These are phyloP conservation scores for Panthera uncia DNA, from an alignment of 2,113 vertebrate genomes.

Conservation along the genomic window DNA sequence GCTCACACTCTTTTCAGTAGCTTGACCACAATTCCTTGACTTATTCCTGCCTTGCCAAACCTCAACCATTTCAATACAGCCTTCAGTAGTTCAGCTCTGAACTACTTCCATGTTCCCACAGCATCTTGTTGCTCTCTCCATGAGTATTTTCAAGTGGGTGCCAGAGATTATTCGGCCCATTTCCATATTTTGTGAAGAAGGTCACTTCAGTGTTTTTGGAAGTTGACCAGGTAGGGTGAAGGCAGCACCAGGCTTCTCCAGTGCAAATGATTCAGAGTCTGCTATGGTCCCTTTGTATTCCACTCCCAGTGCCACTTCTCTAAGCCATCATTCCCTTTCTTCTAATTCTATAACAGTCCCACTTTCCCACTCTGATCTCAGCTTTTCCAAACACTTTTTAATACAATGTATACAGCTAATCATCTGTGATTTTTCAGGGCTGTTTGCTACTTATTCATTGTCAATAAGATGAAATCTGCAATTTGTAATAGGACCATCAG, in stretches of 20 bases:
- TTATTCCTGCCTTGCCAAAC: not conserved
- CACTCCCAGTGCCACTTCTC: no score
- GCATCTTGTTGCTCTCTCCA: not conserved
- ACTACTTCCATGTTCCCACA: not conserved
- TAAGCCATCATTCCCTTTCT: not conserved
- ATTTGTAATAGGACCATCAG: not conserved
- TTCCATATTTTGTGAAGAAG: not conserved
- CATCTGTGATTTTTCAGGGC: not conserved
- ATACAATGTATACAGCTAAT: not conserved
- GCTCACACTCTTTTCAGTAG: not conserved
- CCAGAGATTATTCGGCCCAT: no score
- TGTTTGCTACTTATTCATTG: not conserved
- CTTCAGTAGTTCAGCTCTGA: not conserved
- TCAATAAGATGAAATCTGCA: not conserved
- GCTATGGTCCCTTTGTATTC: not conserved
- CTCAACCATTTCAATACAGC: not conserved
- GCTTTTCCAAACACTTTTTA: not conserved
- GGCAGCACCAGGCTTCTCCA: not conserved
- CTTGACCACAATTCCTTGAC: not conserved
- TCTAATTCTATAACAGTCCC: not conserved
- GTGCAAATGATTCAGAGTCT: not conserved
- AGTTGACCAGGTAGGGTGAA: not conserved
- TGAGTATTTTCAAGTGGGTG: not conserved
- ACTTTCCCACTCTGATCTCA: not conserved
- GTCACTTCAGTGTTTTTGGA: not conserved